Evolutionary conservation across 2,888 invertebrate species (phyloP), one percentile per base, ranked within the genome.

Genomic region (Gari tellinella): DNA sequence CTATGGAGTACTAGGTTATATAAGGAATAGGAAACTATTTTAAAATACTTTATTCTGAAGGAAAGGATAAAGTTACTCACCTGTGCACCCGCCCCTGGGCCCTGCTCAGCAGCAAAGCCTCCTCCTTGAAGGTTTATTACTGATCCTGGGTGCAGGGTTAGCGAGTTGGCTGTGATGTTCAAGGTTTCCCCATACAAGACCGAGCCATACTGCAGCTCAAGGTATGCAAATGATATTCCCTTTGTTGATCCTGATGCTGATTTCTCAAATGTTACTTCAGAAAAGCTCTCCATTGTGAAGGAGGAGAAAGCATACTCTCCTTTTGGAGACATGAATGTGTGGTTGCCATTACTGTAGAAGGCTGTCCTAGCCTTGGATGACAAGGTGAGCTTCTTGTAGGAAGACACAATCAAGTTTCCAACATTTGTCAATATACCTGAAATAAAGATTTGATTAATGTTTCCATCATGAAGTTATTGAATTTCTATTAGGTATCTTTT

Each of bases 401-500:
- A 75, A 0, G 87, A 81, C 14, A 88, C 61, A 7, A 85, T 76
- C 68, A 88, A 61, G 43, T 73, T 74, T 21, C 76, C 62, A 8
- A 86, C 79, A 67, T 86, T 86, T 3, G 84, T 78, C 23, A 87
- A 52, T 7, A 76, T 79, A 14, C 87, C 87, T 87, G 75, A 19
- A 70, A 21, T 31, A n/a, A n/a, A n/a, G n/a, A n/a, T n/a, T n/a
- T n/a, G n/a, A n/a, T n/a, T n/a, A n/a, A n/a, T n/a, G n/a, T n/a
- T n/a, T n/a, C n/a, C n/a, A n/a, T n/a, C n/a, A n/a, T n/a, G n/a
- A n/a, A n/a, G n/a, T n/a, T n/a, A n/a, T n/a, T n/a, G n/a, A n/a
- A n/a, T n/a, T n/a, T n/a, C n/a, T n/a, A n/a, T n/a, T n/a, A n/a
- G n/a, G n/a, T n/a, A n/a, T n/a, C n/a, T n/a, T n/a, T n/a, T n/a